Evolutionary conservation across 2,797 vertebrate species (phyloP), one percentile per base, ranked within the genome.

Genomic region (Clarias platycephalus): DNA sequence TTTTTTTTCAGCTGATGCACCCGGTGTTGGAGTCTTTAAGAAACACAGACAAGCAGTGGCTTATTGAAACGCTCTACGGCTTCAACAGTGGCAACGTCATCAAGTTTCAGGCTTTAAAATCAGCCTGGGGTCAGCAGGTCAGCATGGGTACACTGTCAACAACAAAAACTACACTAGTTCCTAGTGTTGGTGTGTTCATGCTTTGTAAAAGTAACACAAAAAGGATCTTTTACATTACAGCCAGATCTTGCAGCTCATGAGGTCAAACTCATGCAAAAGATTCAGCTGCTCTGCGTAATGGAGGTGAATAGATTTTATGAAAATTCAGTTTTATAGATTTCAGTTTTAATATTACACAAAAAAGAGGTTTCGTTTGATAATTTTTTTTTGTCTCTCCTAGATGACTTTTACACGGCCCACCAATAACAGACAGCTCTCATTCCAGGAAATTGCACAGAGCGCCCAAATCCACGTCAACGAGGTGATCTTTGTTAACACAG

Each of bases 361-460:
- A 58, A 34, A 13, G 5, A 12, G 16, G 12, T 76, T 58, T 57
- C 28, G 3, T 24, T 37, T n/a, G 7, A 8, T 37, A 13, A 9
- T 0, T 13, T 3, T n/a, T 62, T 24, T 60, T 58, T n/a, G 24
- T 86, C 12, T 24, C 85, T 74, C 74, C 0, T 90, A 99, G 98
- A 99, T 99, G 98, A 99, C 98, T n/a, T 99, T 99, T 93, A 98
- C 97, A 72, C 96, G 97, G 12, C 98, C 98, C 0, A 97, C 97
- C 55, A 99, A 99, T 84, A 95, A 99, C 92, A 94, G 98, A 80
- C 97, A 98, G 90, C 96, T 99, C 86, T 98, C 97, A 34, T 99
- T 99, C 87, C 96, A 97, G 1, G 98, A 99, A 92, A 99, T 99
- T 64, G 94, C 95, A 37, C 94, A 96, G 91, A 98, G 96, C 85